Conservation (phyloP, 2,888 invertebrate genomes). For the Ypsolopha sequella region DNA sequence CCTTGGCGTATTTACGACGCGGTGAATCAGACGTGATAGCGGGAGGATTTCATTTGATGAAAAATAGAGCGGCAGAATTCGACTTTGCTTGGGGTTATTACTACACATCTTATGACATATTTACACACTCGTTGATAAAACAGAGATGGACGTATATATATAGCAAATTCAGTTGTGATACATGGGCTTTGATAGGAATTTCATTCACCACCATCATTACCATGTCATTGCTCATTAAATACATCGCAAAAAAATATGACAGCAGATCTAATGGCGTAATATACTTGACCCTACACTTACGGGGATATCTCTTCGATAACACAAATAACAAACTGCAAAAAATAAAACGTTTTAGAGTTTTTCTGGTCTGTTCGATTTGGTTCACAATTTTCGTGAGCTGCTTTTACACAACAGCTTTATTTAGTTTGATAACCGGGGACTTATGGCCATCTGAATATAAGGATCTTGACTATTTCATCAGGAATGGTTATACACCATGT, state of each 20-base stretch:
- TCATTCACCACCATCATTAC: not conserved
- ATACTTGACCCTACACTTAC: conserved; percentile 4
- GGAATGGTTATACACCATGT: not conserved
- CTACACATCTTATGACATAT: conserved; percentile 1
- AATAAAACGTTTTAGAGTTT: conserved; percentile 3
- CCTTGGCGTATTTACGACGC: conserved; percentile 4
- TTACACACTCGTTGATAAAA: not conserved
- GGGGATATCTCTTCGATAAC: conserved; percentile 10
- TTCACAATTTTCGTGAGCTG: conserved; percentile 10
- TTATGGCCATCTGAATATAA: not conserved
- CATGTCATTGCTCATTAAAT: not conserved
- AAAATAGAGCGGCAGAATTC: conserved; percentile 5
- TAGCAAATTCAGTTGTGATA: conserved; percentile 2
- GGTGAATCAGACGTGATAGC: conserved; percentile 7
- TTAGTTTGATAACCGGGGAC: conserved; percentile 8
- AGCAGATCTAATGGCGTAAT: not conserved
- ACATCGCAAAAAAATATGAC: not conserved
- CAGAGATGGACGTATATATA: conserved; percentile 7
- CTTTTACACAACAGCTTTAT: conserved; percentile 12
- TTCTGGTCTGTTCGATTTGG: conserved; percentile 12
- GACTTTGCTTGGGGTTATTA: conserved; percentile 7
- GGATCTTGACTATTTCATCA: not conserved
- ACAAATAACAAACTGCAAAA: not conserved
- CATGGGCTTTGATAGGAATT: not conserved
- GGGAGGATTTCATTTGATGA: conserved; percentile 8